phyloP scores from a whole-genome alignment of 2,113 vertebrate species.

The Pseudopipra pipra region DNA sequence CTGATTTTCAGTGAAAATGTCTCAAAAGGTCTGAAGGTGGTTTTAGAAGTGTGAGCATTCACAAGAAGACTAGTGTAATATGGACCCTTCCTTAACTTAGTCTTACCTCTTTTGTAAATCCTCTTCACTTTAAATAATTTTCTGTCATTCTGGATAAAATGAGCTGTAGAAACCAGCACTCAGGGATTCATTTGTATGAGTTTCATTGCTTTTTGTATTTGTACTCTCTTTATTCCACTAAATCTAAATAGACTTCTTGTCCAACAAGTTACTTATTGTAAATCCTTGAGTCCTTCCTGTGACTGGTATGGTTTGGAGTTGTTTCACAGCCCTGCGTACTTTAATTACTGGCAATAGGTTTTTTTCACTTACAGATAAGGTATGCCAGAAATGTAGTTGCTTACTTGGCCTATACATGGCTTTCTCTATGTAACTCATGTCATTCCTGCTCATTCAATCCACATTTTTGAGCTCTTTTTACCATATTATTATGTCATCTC shows the following conservation, averaged over 20 bases:
- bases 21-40: neutral
- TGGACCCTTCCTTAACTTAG: neutral
- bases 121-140: neutral
- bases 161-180: neutral
- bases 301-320: neutral
- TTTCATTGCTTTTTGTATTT: neutral
- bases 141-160: neutral
- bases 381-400: neutral
- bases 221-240: neutral
- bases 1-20: neutral
- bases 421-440: neutral
- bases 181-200: neutral
- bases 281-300: neutral
- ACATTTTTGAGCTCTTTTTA: neutral
- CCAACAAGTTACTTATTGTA: neutral
- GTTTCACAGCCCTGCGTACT: neutral
- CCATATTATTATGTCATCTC: neutral
- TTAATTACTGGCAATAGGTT: neutral
- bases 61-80: neutral
- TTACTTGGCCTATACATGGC: neutral
- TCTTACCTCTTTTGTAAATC: neutral
- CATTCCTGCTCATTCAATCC: neutral
- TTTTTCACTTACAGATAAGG: neutral
- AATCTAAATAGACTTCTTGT: neutral
- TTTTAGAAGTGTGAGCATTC: neutral